These are phyloP conservation scores for Butorides virescens DNA, from an alignment of 2,113 vertebrate species.

Conservation along the genomic window DNA sequence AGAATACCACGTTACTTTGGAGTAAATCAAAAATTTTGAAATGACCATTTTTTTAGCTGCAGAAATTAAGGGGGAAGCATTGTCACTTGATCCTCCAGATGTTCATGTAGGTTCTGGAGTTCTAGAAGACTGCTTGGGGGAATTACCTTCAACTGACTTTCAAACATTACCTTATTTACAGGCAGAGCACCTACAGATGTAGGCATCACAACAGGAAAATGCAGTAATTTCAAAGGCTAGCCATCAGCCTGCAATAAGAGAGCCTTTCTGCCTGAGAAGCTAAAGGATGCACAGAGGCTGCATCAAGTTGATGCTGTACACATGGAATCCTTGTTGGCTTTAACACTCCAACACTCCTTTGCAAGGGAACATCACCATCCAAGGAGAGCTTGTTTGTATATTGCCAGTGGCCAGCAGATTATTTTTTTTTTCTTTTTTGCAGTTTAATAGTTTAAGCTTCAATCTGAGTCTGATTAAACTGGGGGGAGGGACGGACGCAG, in stretches of 20 bases:
- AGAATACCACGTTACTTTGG: not conserved
- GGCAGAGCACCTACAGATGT: not conserved
- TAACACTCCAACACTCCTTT: too few relatives aligned
- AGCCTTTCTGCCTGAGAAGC: not conserved
- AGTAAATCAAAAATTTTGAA: not conserved
- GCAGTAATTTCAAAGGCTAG: not conserved
- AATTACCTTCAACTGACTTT: not conserved
- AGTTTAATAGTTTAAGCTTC: not conserved
- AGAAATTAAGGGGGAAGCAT: not conserved
- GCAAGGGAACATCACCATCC: not conserved
- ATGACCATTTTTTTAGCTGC: not conserved
- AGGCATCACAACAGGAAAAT: not conserved
- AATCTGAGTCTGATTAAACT: not conserved
- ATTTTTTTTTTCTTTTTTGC: not conserved
- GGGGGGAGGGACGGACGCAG: too few relatives aligned
- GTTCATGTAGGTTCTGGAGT: not conserved
- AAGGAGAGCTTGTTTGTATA: too few relatives aligned
- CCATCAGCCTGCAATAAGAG: not conserved
- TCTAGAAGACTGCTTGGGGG: not conserved
- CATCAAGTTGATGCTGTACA: not conserved
- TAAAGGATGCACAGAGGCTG: not conserved
- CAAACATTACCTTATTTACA: not conserved
- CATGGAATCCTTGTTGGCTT: accelerated
- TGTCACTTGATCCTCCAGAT: not conserved
- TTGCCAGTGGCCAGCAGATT: not conserved